Evolutionary conservation across 1,140 invertebrate genomes (phyloP), one percentile per base, ranked within the genome.

Genomic region (Camponotus pennsylvanicus): DNA sequence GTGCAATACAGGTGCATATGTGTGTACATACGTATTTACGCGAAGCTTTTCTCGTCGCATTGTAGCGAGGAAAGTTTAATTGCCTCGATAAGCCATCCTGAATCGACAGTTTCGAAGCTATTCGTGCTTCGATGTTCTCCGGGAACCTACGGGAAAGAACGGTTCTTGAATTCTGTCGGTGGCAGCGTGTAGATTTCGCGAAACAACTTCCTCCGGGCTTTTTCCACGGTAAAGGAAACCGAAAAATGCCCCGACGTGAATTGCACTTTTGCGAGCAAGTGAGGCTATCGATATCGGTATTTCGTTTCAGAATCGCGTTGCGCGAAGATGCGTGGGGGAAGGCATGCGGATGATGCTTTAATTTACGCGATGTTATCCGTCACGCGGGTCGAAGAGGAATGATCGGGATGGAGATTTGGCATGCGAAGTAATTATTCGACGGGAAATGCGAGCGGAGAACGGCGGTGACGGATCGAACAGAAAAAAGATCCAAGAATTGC

Each of bases 41-140:
- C 15, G 9, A 59, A 67, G 45, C 52, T 63, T 59, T 78, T 76
- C 63, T 61, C 83, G 32, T 80, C 27, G 70, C 42, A 63, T 32
- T 61, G 57, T 34, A 63, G 4, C 79, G 45, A 77, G 69, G 42
- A 49, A 90, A 90, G 86, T 90, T 90, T 90, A 90, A 90, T 90
- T 90, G 86, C 76, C 86, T 67, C 82, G 82, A 88, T 90, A 90
- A 90, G 63, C 88, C 59, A 59, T 79, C 77, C 89, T 86, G 86
- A 88, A 88, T 90, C 88, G 82, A 90, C 82, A 82, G 64, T 90
- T 88, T 83, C 82, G 71, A 88, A 67, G 77, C 64, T 75, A 55
- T 87, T 76, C 77, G 61, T 52, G 55, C 27, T 40, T 21, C 37
- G 45, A 57, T 49, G 71, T 87, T 76, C 79, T 64, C 57, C n/a